Evolutionary conservation across 1,140 invertebrate species (phyloP).

Genomic region (Drosophila subpulchrella): DNA sequence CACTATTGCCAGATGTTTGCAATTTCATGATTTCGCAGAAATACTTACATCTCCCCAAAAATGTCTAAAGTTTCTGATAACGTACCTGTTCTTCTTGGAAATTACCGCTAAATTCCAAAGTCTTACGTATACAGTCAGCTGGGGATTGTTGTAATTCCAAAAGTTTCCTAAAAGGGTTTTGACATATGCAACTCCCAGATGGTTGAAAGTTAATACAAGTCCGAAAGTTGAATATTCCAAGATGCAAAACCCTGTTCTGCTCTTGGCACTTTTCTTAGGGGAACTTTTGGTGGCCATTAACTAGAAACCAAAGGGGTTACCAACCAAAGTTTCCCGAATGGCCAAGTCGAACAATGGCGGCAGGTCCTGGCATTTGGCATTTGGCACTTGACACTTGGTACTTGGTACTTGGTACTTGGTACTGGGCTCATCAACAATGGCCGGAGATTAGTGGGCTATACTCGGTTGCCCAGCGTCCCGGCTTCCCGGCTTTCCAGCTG

Average conservation of each 20-base stretch:
- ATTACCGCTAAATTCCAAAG: background rate
- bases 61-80: background rate
- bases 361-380: constrained; percentile 2
- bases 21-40: background rate
- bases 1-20: background rate
- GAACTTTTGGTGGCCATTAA: background rate
- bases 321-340: constrained; percentile 3
- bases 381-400: too few relatives aligned
- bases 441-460: constrained; percentile 9
- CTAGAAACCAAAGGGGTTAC: background rate
- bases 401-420: too few relatives aligned
- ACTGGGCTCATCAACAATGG: constrained; percentile 20
- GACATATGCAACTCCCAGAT: background rate
- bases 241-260: background rate
- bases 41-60: background rate
- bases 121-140: background rate
- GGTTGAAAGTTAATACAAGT: background rate
- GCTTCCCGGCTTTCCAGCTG: background rate
- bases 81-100: background rate
- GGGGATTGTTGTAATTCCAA: too few relatives aligned
- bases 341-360: constrained; percentile 16
- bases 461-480: background rate
- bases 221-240: background rate
- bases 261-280: background rate
- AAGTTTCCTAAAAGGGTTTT: background rate